Evolutionary conservation across 2,113 vertebrate species (phyloP), one percentile per base, ranked within the genome.

Genomic region (Gymnorhina tibicen): DNA sequence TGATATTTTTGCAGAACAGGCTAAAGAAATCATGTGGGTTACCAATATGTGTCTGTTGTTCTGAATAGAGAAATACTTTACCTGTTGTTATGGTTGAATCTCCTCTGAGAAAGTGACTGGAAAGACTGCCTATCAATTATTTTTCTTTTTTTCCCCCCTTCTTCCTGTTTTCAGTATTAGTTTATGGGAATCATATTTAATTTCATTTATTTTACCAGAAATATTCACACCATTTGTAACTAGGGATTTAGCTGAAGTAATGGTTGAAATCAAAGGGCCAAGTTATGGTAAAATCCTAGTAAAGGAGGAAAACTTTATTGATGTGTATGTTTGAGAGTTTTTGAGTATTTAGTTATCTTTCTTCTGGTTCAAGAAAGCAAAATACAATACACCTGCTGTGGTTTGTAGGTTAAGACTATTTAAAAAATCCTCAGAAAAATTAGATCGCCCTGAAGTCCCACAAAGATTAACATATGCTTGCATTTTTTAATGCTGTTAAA

Each of bases 331-430:
- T 60, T 82, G 33, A 76, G n/a, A 70, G 15, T 15, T 85, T 78
- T 80, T 60, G 5, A 69, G 6, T 59, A 53, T 85, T 75, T 46
- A 16, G 6, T 46, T 91, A 33, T 20, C 15, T 17, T 68, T 64
- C 3, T 70, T 75, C 42, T 73, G 7, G 3, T 41, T 79, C 20
- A 63, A 24, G 47, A 72, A 67, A 41, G 26, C 7, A 58, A 66
- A 85, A 78, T 10, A 49, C 12, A 37, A 16, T 30, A 24, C 3
- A 15, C 0, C 0, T 62, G 33, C 16, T 66, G 19, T 0, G 4
- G 4, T 56, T 82, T 55, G 44, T 62, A 56, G 20, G 39, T 5
- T 74, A 73, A 74, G 26, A 37, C 10, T 67, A 30, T 41, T 91
- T 44, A 8, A 46, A 28, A 79, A 33, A 7, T 50, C 69, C 4